Evolutionary conservation across 2,113 vertebrate genomes (phyloP), one percentile per base, ranked within the genome.

Genomic region (Pedetes capensis): DNA sequence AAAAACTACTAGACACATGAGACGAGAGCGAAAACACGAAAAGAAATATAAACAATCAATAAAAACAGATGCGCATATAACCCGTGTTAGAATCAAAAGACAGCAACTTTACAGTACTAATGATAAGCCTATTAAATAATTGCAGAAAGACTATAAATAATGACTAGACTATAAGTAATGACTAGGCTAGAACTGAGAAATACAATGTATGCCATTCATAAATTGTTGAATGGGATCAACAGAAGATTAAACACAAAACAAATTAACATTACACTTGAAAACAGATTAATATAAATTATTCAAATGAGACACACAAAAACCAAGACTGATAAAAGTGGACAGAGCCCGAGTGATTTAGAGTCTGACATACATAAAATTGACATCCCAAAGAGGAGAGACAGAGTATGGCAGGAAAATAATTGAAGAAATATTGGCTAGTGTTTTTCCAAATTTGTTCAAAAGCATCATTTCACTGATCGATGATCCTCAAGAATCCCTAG

Each of bases 401-500:
- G 16, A 84, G 80, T 39, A 69, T 14, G 32, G 16, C 8, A 80
- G 51, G 88, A 94, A 81, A 81, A 39, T 27, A 66, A 66, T 34
- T 80, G 27, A 84, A 64, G 51, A 87, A 84, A 84, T 79, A 14
- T 59, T 91, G 72, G n/a, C 39, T 80, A 9, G 18, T 86, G 71
- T 47, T 83, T 83, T 93, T 59, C 83, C 57, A 83, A 68, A 68
- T 74, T 76, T 81, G 37, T 76, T 92, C 37, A 80, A 69, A 92
- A 81, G 3, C 27, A 39, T 93, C 37, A 81, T 81, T 75, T 11
- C 74, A 85, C 59, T 85, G 84, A 69, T 42, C 29, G 14, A 49
- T n/a, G 57, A 88, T n/a, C n/a, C 59, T 95, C 59, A 89, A 23
- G n/a, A 49, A 80, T 63, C 42, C 39, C 59, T 55, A 68, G 22